Base-by-base conservation (phyloP, 1,140 invertebrate species). In the Drosophila insularis region DNA sequence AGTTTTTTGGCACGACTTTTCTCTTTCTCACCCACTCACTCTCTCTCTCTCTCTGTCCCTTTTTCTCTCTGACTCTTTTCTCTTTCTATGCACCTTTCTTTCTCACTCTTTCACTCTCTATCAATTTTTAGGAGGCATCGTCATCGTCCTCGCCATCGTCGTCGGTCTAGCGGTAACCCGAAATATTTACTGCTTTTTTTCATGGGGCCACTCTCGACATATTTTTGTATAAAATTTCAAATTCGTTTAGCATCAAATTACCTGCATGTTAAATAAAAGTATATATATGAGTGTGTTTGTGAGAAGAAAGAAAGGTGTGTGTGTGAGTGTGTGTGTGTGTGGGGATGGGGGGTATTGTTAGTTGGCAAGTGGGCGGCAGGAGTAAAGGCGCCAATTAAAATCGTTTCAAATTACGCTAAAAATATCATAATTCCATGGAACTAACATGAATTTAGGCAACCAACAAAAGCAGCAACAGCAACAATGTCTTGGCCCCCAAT, bases 351-450 rank as follows among this genome's bases (percentile, higher is more conserved):
- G 43, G 2, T 21, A 11, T 21, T 17, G 43, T 21, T 19, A 50
- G 19, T 50, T 50, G 43, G 17, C 43, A 23, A 79, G 75, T 87
- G 79, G 79, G 82, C 79, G 76, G 76, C 79, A 58, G 67, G 50
- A 64, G 62, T 66, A 78, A 77, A 84, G 84, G 84, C 80, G 84
- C 84, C 84, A 87, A 89, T 87, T 89, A 87, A 87, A 87, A 84
- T 58, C 76, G 84, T 89, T 89, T 87, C 70, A 62, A 78, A 84
- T 87, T 87, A 80, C 84, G 65, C 73, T 66, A 74, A 89, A 89
- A 87, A 87, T 87, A 87, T 89, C 80, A 87, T 87, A 87, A 87
- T 87, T 87, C 84, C 84, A 74, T 89, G 85, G 84, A 87, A 87
- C 76, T 87, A 87, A 87, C 81, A 75, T 74, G 59, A 61, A 80